phyloP scores from a whole-genome alignment of 2,113 vertebrate species.

The Sakesphorus luctuosus region DNA sequence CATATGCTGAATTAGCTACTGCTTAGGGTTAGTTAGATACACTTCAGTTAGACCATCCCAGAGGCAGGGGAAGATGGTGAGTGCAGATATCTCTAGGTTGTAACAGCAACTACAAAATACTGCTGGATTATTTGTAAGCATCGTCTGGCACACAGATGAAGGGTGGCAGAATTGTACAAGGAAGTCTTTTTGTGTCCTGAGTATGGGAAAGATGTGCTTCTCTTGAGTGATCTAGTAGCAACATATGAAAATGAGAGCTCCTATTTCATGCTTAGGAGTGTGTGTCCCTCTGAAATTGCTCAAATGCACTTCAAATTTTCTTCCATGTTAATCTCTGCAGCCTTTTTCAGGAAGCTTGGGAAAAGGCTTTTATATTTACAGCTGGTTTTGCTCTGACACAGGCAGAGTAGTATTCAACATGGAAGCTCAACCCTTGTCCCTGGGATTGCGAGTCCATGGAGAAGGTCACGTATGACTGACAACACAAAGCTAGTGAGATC shows the following conservation, averaged over 20 bases:
- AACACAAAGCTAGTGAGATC: constrained; percentile 2
- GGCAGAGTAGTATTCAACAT: not conserved
- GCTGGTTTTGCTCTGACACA: not conserved
- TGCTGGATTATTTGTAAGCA: not conserved
- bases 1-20: not conserved
- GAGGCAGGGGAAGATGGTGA: rapidly evolving
- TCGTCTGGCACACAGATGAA: not conserved
- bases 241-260: not conserved
- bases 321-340: not conserved
- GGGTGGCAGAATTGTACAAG: not conserved
- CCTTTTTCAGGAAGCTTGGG: not conserved
- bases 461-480: constrained; percentile 28
- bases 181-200: not conserved
- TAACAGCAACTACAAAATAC: not conserved
- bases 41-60: not conserved
- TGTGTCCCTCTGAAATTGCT: not conserved
- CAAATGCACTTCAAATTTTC: not conserved
- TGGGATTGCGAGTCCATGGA: not conserved
- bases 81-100: not conserved
- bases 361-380: not conserved
- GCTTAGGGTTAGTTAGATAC: not conserved
- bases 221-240: not conserved
- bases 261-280: not conserved
- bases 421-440: not conserved
- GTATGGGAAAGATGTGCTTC: not conserved